Percentiles rank a stretch among this genome's conserved stretches.
Conservation (phyloP, 2,113 vertebrate species). For the Channa maculata region DNA sequence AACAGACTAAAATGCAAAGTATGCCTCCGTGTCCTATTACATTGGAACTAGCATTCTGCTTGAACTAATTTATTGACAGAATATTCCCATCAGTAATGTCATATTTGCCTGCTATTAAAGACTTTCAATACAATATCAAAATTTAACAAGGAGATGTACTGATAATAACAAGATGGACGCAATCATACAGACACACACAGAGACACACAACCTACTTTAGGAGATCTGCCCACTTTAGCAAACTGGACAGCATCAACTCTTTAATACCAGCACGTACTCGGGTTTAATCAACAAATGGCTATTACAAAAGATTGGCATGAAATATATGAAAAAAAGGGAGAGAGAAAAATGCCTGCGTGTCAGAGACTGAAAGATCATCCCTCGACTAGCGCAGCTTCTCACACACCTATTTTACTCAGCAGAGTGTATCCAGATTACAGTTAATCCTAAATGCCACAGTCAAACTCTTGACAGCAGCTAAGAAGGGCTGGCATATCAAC, state of each 20-base stretch:
- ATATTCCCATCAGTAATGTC: neutral
- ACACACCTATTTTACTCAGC: slow-evolving; percentile 46
- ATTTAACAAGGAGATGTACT: neutral
- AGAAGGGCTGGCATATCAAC: slow-evolving; percentile 51
- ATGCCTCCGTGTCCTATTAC: slow-evolving; percentile 6
- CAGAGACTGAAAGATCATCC: slow-evolving; percentile 12
- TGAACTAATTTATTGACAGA: neutral
- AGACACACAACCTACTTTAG: too few relatives aligned
- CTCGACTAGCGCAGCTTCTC: slow-evolving; percentile 24
- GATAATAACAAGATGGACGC: neutral
- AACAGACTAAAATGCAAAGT: slow-evolving; percentile 3
- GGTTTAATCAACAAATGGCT: neutral
- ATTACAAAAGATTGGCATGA: neutral
- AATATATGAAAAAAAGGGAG: neutral
- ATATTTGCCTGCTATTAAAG: neutral
- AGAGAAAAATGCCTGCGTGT: neutral
- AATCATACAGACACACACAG: neutral
- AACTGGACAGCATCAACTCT: neutral
- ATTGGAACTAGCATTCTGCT: neutral
- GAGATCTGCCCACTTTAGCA: neutral
- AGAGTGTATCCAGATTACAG: slow-evolving; percentile 62
- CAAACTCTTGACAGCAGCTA: slow-evolving; percentile 57
- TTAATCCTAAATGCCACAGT: slow-evolving; percentile 65
- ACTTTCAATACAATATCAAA: neutral
- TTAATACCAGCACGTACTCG: neutral